These are phyloP conservation scores for Gila robusta DNA, from an alignment of 2,797 vertebrate species.

Conservation along the genomic window DNA sequence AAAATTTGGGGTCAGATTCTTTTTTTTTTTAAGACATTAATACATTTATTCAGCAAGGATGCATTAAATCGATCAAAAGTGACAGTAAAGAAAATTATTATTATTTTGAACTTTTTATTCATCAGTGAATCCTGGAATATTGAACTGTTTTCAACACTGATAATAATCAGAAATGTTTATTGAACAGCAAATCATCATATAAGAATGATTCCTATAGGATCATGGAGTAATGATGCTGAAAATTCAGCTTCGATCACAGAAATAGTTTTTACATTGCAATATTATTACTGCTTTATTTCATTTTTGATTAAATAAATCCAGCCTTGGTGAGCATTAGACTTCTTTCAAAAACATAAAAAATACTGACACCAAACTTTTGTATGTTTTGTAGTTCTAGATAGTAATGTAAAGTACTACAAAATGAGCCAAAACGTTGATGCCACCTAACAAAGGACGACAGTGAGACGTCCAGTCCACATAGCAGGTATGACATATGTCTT, in stretches of 20 bases:
- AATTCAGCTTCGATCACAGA: not conserved
- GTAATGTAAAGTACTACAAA: not conserved
- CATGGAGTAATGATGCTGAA: not conserved
- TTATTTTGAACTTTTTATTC: not conserved
- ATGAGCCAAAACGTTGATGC: not conserved
- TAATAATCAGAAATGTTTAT: not conserved
- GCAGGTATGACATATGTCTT: slow-evolving; percentile 77
- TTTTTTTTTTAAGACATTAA: not conserved
- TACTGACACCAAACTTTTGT: not conserved
- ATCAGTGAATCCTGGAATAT: not conserved
- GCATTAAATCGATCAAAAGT: not conserved
- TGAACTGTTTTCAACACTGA: not conserved
- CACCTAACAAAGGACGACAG: slow-evolving; percentile 69
- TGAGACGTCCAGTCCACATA: slow-evolving; percentile 57
- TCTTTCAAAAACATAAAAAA: not conserved
- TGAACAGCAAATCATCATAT: not conserved
- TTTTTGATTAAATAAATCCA: not conserved
- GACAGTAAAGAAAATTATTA: no score
- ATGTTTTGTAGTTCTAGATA: not conserved
- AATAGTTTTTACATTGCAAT: not conserved
- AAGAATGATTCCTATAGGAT: not conserved
- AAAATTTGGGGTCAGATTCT: not conserved
- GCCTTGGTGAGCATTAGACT: not conserved
- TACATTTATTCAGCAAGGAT: not conserved
- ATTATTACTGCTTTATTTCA: no score